Conservation (phyloP, 2,113 vertebrate species). For the Ceyx melanurus region DNA sequence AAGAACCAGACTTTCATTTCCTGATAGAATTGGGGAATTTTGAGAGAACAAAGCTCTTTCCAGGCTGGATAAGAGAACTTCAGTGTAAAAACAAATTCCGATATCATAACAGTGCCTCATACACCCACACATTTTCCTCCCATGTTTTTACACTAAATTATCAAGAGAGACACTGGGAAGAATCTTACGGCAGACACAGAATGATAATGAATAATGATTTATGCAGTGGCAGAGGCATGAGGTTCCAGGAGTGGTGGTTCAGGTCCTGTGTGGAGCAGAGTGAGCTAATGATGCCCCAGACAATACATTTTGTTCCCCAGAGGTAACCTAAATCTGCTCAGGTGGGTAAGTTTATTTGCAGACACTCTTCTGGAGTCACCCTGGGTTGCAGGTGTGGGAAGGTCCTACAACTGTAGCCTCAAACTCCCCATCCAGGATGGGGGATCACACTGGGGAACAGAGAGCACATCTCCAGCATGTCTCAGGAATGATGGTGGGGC, state of each 20-base stretch:
- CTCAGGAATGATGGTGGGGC: fast-evolving
- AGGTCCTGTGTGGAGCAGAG: not conserved
- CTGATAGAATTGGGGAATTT: not conserved
- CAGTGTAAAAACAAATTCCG: not conserved
- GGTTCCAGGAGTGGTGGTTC: fast-evolving
- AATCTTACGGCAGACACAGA: not conserved
- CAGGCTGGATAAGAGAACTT: not conserved
- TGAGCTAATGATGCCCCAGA: not conserved
- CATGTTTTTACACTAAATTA: not conserved
- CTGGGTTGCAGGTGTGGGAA: not conserved
- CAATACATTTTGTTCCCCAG: not conserved
- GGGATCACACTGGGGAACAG: not conserved
- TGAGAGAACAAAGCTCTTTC: not conserved
- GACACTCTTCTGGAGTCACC: fast-evolving
- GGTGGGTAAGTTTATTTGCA: not conserved
- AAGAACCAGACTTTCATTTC: not conserved
- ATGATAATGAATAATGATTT: not conserved
- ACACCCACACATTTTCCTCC: not conserved
- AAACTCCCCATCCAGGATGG: not conserved
- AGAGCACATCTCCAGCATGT: fast-evolving
- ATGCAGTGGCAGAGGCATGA: not conserved
- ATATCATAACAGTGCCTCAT: not conserved
- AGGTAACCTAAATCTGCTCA: not conserved
- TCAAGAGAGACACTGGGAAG: not conserved
- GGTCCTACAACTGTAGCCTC: not conserved